A percentile compares a stretch with the other conserved stretches of the same genome.
Evolutionary conservation across 1,140 invertebrate genomes (phyloP).

Genomic region (Bombus confusus): DNA sequence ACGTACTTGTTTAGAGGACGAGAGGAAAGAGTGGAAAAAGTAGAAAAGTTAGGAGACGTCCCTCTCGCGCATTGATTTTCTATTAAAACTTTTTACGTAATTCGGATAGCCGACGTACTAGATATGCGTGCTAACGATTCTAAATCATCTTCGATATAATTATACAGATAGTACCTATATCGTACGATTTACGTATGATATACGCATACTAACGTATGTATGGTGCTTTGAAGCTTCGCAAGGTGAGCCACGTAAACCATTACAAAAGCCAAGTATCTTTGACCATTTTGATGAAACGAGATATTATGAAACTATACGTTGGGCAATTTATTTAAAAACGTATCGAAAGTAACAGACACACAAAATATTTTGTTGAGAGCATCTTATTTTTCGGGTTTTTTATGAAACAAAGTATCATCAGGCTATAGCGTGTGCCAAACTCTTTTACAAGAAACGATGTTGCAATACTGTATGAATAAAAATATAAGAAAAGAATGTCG

Average conservation of each 20-base stretch:
- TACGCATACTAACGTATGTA: constrained; percentile 7
- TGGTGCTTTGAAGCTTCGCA: constrained; percentile 32
- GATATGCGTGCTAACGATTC: not conserved
- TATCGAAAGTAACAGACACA: not conserved
- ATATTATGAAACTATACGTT: not conserved
- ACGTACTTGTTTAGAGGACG: not conserved
- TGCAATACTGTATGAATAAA: not conserved
- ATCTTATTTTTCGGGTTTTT: not conserved
- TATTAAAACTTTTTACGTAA: constrained; percentile 56
- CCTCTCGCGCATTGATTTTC: constrained; percentile 37
- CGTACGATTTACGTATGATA: not conserved
- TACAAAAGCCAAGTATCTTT: not conserved
- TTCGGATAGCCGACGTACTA: not conserved
- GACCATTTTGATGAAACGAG: not conserved
- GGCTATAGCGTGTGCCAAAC: no score
- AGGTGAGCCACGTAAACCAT: not conserved
- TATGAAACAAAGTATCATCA: not conserved
- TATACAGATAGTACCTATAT: not conserved
- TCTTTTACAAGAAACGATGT: not conserved
- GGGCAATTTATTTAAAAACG: not conserved
- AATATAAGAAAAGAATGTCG: not conserved
- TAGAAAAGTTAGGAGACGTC: not conserved
- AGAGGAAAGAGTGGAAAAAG: not conserved
- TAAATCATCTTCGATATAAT: constrained; percentile 29
- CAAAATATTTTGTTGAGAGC: no score